phyloP scores from a whole-genome alignment of 2,888 invertebrate genomes.

The Ophion obscuratus region DNA sequence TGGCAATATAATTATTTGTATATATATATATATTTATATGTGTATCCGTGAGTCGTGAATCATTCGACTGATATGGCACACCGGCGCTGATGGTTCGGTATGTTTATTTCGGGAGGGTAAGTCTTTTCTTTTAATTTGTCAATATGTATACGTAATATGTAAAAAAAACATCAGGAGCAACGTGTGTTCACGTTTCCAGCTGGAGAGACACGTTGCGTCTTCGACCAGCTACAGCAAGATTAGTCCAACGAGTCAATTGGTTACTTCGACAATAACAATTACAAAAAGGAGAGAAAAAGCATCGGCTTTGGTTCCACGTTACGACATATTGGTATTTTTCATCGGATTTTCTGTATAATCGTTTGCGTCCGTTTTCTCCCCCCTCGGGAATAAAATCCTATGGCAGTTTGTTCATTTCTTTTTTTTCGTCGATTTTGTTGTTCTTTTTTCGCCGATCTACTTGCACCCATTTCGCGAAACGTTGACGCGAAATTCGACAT shows the following conservation, averaged over 20 bases:
- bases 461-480: conserved; percentile 24
- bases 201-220: neutral
- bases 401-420: conserved; percentile 77
- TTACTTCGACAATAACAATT: conserved; percentile 58
- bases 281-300: conserved; percentile 65
- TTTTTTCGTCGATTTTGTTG: conserved; percentile 8
- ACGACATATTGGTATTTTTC: conserved; percentile 47
- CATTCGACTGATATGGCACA: conserved; percentile 63
- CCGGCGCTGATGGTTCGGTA: conserved; percentile 57
- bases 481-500: conserved; percentile 55
- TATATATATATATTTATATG: conserved; percentile 54
- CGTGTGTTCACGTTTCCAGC: conserved; percentile 26
- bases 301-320: conserved; percentile 73
- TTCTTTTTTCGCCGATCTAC: conserved; percentile 50
- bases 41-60: conserved; percentile 56
- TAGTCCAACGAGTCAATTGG: conserved; percentile 47
- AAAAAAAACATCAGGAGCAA: conserved; percentile 60
- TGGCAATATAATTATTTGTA: conserved; percentile 51
- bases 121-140: conserved; percentile 21
- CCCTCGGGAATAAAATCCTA: conserved; percentile 72
- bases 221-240: conserved; percentile 36
- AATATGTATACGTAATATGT: conserved; percentile 23
- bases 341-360: neutral
- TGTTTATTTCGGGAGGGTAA: conserved; percentile 30
- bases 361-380: conserved; percentile 32